phyloP scores from a whole-genome alignment of 2,888 invertebrate genomes.

The Aproaerema taeniolella region DNA sequence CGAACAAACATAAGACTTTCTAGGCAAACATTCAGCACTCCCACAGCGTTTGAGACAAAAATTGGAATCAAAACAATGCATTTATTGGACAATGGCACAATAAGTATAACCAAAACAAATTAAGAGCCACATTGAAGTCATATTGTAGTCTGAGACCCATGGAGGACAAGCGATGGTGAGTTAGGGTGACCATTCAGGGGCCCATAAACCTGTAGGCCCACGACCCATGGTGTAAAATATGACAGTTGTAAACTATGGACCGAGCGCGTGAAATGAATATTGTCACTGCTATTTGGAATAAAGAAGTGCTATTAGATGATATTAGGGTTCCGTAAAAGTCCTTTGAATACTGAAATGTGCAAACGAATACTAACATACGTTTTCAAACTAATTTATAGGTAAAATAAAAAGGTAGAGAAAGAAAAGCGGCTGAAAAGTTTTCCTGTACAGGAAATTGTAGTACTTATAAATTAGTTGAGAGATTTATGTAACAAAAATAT shows the following conservation, averaged over 20 bases:
- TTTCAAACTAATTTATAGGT: too few species aligned
- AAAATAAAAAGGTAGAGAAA: too few species aligned
- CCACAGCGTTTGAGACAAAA: conserved; percentile 35
- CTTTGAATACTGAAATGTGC: too few species aligned
- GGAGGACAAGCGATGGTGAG: conserved; percentile 25
- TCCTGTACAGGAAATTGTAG: too few species aligned
- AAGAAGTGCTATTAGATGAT: conserved; percentile 4
- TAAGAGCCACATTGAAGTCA: conserved; percentile 37
- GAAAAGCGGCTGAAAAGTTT: too few species aligned
- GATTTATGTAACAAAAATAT: too few species aligned
- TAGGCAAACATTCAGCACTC: conserved; percentile 19
- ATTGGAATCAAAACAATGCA: conserved; percentile 50
- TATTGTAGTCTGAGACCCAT: too few species aligned
- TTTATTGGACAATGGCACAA: conserved; percentile 46
- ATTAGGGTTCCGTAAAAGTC: conserved; percentile 4
- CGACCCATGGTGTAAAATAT: conserved; percentile 43
- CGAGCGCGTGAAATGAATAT: conserved; percentile 28
- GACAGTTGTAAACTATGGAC: conserved; percentile 53
- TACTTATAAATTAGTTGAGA: too few species aligned
- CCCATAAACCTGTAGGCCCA: conserved; percentile 48
- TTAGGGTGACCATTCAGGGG: conserved; percentile 63
- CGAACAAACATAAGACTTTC: conserved; percentile 1
- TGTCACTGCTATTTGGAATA: conserved; percentile 14
- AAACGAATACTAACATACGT: too few species aligned
- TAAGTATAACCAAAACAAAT: conserved; percentile 71